Base-by-base conservation (phyloP, 2,113 vertebrate genomes). In the Pollimyrus isidori region DNA sequence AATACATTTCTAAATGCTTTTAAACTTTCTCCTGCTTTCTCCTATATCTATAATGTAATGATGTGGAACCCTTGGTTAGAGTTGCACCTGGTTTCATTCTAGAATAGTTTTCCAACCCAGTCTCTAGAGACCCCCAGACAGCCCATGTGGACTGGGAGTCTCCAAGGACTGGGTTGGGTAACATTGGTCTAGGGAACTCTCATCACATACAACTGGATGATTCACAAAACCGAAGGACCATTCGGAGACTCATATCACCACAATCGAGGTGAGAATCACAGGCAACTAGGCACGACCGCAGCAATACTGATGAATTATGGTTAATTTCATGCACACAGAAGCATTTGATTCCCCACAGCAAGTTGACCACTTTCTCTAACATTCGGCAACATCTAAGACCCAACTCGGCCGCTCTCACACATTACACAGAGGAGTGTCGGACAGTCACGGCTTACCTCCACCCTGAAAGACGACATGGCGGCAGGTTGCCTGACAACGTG, bases 401-500 rank as follows among this genome's bases (percentile, higher is more conserved):
- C 9, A 3, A 10, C n/a, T 26, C 3, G 0, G 3, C 62, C 4
- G 11, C 62, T 69, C 62, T 69, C 62, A 69, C 62, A 30, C 26
- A 30, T 69, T 26, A 69, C 62, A 30, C 62, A 69, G 11, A n/a
- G 10, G 62, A 1, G 62, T 4, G n/a, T 30, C 3, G n/a, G 58
- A n/a, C 23, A n/a, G 58, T 11, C 10, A 1, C 1, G n/a, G 58
- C 93, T 91, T 92, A 96, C 93, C 92, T 94, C 94, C 89, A 62
- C 46, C 85, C 83, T 91, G 90, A 91, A 92, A 89, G 91, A 82
- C 53, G 89, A 88, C 85, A 93, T 95, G 92, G 56, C 88, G 93
- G 92, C 90, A 89, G 88, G 30, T 23, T 26, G 50, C 87, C 87
- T 90, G 17, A 26, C 87, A 90, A 35, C n/a, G 85, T 49, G 87